Evolutionary conservation across 1,140 invertebrate species (phyloP), one percentile per base, ranked within the genome.

Genomic region (Euura lappo): DNA sequence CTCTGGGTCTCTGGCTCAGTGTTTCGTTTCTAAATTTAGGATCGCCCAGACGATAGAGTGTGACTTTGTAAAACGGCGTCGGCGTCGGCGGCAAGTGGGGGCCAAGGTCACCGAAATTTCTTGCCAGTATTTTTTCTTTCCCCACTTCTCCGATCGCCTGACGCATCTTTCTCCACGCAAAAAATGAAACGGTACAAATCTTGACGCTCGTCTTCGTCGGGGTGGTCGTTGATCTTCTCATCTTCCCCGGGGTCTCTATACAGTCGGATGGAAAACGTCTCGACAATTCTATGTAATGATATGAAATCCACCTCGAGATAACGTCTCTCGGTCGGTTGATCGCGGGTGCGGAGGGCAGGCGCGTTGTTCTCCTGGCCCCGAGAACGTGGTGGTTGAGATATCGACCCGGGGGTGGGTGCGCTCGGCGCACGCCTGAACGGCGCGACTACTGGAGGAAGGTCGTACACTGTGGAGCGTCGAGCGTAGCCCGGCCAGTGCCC

Each of bases 401-500:
- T 87, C 86, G 86, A 87, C 85, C 85, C 84, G 74, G 73, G 78
- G 79, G 51, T 80, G 79, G 80, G 79, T 79, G 69, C 71, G 78
- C 72, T 84, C 78, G 77, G 84, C 80, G 82, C 80, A 86, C 76
- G 84, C 76, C 80, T 85, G 81, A 77, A 80, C 77, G 71, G 70
- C 75, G 74, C 71, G 72, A 73, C 73, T 70, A 71, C 66, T 47
- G 73, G 51, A 60, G 28, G 28, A 28, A 64, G 28, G 71, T 45
- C 65, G 51, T 69, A 45, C 46, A 68, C 46, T 44, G 44, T 28
- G 73, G 68, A 74, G 73, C 74, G 77, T 80, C 81, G 82, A 80
- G 82, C 84, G 85, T 86, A 84, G 83, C 82, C 84, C 82, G 84
- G 85, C 81, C 84, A 87, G 84, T 85, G 80, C 85, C 83, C 82